Percentiles rank a stretch among this genome's conserved stretches.
phyloP scores from a whole-genome alignment of 2,797 vertebrate species.

The Anabacerthia variegaticeps region DNA sequence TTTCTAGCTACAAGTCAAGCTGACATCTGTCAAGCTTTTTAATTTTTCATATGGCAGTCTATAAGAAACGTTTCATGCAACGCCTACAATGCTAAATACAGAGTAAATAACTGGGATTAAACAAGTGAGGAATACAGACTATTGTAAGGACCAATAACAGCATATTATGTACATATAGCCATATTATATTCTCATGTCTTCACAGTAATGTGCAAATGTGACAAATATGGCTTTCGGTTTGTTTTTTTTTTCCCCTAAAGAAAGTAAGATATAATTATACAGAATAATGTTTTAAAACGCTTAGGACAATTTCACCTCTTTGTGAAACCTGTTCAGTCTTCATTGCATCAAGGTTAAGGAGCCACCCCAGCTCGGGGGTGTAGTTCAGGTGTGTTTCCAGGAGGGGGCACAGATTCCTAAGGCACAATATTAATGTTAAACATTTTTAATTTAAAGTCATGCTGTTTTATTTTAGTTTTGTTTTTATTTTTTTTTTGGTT shows the following conservation, averaged over 20 bases:
- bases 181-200: constrained; percentile 69
- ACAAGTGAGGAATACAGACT: constrained; percentile 55
- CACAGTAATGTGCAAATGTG: constrained; percentile 75
- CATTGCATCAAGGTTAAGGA: constrained; percentile 8
- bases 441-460: constrained; percentile 80
- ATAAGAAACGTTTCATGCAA: constrained; percentile 73
- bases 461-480: constrained; percentile 72
- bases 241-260: constrained; percentile 70
- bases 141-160: constrained; percentile 12
- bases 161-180: constrained; percentile 65
- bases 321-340: constrained; percentile 78
- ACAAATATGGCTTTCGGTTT: constrained; percentile 74
- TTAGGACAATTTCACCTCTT: constrained; percentile 76
- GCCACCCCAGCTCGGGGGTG: constrained; percentile 59
- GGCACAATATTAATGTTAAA: constrained; percentile 84
- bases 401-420: constrained; percentile 84
- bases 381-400: constrained; percentile 77
- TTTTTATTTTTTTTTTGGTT: constrained; percentile 55
- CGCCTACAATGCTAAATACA: constrained; percentile 43
- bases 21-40: constrained; percentile 34
- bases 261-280: constrained; percentile 82
- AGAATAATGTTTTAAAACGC: constrained; percentile 79
- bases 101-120: constrained; percentile 63
- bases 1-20: constrained; percentile 73
- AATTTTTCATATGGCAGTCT: constrained; percentile 48